phyloP scores from a whole-genome alignment of 2,888 invertebrate genomes.

The Polietes domitor region DNA sequence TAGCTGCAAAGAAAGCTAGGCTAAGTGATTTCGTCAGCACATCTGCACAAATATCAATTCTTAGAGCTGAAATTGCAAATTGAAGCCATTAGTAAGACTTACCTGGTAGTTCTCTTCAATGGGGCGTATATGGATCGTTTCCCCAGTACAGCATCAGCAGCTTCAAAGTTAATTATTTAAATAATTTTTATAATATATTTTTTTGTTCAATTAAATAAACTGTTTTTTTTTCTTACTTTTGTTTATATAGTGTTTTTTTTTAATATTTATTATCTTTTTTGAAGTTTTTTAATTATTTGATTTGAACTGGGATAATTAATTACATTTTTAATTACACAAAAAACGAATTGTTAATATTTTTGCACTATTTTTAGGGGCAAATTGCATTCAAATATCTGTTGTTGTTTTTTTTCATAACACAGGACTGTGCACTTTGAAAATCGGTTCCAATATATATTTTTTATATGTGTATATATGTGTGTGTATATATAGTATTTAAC shows the following conservation, averaged over 20 bases:
- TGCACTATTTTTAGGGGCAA: background rate
- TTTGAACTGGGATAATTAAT: no score
- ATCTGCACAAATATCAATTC: no score
- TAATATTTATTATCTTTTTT: background rate
- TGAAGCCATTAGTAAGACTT: no score
- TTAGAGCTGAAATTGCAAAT: no score
- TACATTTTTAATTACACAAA: background rate
- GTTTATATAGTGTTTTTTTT: background rate
- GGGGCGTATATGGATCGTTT: no score
- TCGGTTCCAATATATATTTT: background rate
- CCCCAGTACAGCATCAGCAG: no score
- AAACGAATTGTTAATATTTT: background rate
- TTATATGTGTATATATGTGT: constrained; percentile 7
- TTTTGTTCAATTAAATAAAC: background rate
- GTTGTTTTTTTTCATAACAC: background rate
- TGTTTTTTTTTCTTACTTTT: background rate
- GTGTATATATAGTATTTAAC: constrained; percentile 50
- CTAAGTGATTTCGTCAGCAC: no score
- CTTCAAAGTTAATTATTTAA: no score
- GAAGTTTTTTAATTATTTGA: background rate
- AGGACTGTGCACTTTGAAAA: constrained; percentile 5
- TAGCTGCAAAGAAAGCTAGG: no score
- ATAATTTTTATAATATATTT: background rate
- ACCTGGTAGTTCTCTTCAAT: no score
- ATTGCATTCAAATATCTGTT: background rate